phyloP scores from a whole-genome alignment of 2,113 vertebrate species.

The Sialia sialis region DNA sequence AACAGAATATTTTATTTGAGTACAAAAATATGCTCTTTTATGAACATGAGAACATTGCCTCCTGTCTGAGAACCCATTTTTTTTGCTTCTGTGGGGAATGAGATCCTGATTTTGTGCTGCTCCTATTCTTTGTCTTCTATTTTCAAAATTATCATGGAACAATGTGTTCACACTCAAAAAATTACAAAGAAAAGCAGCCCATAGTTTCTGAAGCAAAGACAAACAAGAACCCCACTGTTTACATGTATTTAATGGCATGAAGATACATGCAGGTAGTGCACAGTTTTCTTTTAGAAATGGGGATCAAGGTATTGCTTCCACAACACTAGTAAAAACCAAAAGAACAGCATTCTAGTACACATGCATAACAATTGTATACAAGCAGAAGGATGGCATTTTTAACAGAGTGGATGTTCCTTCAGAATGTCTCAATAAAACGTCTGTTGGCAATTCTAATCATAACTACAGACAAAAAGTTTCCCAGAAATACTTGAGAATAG shows the following conservation, averaged over 20 bases:
- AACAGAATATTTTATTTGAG: background rate
- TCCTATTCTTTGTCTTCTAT: background rate
- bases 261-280: background rate
- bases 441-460: background rate
- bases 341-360: background rate
- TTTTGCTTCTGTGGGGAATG: background rate
- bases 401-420: background rate
- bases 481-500: background rate
- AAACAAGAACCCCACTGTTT: background rate
- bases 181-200: background rate
- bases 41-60: background rate
- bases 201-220: background rate
- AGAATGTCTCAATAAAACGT: background rate
- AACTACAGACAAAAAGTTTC: background rate
- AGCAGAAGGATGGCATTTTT: background rate
- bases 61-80: background rate
- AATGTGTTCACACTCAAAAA: background rate
- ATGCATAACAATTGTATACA: background rate
- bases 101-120: background rate
- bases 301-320: background rate
- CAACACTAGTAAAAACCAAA: background rate
- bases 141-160: background rate
- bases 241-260: background rate
- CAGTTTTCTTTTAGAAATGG: background rate
- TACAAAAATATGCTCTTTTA: background rate